Evolutionary conservation across 2,888 invertebrate genomes (phyloP).

Genomic region (Hirudinaria manillensis): DNA sequence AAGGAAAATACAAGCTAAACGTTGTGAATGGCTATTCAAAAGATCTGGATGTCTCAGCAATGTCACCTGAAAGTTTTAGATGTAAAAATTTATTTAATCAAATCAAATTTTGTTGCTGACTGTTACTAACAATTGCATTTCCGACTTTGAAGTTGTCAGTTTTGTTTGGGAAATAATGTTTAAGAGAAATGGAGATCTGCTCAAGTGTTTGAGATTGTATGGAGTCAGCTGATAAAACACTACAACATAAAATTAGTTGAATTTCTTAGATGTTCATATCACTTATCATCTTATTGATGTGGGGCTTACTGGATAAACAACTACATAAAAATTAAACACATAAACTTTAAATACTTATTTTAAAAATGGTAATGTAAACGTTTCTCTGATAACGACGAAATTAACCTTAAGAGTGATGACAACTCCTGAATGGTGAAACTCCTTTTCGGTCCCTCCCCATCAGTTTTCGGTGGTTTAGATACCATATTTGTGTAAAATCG

Average conservation of each 20-base stretch:
- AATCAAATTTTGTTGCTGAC: constrained; percentile 5
- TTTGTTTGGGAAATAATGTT: constrained; percentile 71
- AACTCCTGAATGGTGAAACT: not conserved
- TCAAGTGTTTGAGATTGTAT: constrained; percentile 72
- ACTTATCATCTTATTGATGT: too few species aligned
- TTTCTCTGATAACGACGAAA: not conserved
- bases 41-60: constrained; percentile 68
- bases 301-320: too few species aligned
- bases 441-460: not conserved
- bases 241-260: constrained; percentile 46
- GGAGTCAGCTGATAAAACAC: constrained; percentile 68
- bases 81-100: not conserved
- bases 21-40: constrained; percentile 64
- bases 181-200: constrained; percentile 68
- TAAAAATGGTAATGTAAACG: too few species aligned
- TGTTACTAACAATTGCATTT: constrained; percentile 45
- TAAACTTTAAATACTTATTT: too few species aligned
- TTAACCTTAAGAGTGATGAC: constrained; percentile 2
- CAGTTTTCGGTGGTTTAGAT: not conserved
- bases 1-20: constrained; percentile 65
- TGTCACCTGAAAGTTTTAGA: constrained; percentile 52
- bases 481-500: too few species aligned
- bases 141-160: constrained; percentile 70
- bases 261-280: not conserved
- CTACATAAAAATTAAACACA: too few species aligned